Conservation (phyloP, 2,888 invertebrate species). For the Actias luna region DNA sequence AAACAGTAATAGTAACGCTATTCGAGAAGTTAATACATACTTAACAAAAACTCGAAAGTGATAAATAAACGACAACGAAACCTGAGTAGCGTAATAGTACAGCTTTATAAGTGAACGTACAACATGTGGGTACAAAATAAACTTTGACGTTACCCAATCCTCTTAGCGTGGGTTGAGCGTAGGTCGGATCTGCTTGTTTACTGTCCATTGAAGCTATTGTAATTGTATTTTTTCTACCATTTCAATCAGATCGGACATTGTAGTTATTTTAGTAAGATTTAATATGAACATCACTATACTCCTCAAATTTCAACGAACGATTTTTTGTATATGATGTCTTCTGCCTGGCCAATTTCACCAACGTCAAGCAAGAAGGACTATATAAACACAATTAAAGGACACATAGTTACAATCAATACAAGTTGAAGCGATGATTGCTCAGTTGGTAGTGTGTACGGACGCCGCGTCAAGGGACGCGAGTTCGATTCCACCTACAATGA, state of each 20-base stretch:
- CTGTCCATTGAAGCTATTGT: conserved; percentile 1
- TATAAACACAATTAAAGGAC: no score
- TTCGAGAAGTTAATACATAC: neutral
- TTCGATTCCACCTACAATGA: no score
- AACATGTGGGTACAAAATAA: neutral
- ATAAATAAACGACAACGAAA: neutral
- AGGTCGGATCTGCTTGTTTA: neutral
- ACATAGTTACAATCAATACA: no score
- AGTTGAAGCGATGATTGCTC: no score
- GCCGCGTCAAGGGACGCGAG: no score
- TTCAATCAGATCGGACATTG: neutral
- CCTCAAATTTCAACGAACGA: neutral
- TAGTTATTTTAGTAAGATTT: neutral
- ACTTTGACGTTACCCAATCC: conserved; percentile 11
- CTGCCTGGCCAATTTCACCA: no score
- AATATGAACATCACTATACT: neutral
- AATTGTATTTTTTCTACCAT: conserved; percentile 1
- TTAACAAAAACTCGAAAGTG: neutral
- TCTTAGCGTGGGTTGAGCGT: neutral
- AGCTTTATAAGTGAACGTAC: neutral
- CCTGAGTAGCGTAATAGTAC: neutral
- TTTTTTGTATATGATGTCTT: no score
- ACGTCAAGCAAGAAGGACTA: no score
- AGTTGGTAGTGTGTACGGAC: no score
- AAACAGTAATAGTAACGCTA: no score